These are phyloP conservation scores for Saccopteryx leptura DNA, from an alignment of 2,113 vertebrate genomes.

Conservation along the genomic window DNA sequence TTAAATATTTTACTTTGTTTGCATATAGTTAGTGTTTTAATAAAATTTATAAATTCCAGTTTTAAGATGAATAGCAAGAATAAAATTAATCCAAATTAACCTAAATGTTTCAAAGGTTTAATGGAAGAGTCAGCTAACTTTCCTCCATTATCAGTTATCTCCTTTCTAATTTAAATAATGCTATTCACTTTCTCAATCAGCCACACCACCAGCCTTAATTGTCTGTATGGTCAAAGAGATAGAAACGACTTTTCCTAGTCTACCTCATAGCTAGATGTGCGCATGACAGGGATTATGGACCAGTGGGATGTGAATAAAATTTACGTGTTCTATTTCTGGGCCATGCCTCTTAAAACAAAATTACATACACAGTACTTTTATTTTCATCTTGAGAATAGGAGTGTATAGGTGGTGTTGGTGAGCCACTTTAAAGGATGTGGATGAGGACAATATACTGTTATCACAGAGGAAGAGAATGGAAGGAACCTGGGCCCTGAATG, in stretches of 20 bases:
- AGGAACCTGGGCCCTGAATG: neutral
- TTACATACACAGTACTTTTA: neutral
- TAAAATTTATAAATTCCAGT: neutral
- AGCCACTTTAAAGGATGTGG: neutral
- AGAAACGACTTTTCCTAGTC: neutral
- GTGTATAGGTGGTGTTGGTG: neutral
- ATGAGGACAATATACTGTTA: neutral
- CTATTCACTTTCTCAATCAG: neutral
- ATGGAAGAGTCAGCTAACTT: neutral
- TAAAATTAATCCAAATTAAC: neutral
- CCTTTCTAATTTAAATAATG: neutral
- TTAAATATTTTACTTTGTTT: slow-evolving; percentile 29
- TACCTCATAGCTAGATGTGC: neutral
- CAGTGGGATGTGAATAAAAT: neutral
- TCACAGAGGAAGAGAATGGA: neutral
- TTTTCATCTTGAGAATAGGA: neutral
- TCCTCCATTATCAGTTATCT: neutral
- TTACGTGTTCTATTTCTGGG: neutral
- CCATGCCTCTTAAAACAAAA: neutral
- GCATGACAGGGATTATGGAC: neutral
- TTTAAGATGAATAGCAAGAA: neutral
- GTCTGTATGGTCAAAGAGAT: neutral
- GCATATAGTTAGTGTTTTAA: neutral
- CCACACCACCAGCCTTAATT: neutral
- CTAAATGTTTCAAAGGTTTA: neutral